Evolutionary conservation across 2,113 vertebrate species (phyloP).

Genomic region (Takifugu flavidus): DNA sequence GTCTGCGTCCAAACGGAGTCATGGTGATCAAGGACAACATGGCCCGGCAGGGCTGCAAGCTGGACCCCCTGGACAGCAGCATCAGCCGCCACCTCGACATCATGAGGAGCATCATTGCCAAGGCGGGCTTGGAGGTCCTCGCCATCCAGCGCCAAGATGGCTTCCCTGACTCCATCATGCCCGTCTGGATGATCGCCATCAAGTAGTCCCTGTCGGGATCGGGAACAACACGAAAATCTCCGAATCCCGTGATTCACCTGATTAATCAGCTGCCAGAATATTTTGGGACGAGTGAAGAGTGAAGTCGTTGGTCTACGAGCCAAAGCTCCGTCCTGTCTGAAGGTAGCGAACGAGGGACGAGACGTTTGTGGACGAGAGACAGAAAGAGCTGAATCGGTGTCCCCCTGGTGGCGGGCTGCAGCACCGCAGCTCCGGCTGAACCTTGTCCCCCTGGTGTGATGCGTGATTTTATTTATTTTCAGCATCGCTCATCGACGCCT

Average conservation of each 20-base stretch:
- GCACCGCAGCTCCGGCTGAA: neutral
- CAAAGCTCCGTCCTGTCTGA: too few species aligned
- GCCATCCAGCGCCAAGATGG: conserved; percentile 81
- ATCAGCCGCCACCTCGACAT: conserved; percentile 90
- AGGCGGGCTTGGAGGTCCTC: conserved; percentile 84
- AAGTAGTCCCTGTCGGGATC: conserved; percentile 17
- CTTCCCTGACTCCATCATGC: conserved; percentile 88
- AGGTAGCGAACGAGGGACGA: too few species aligned
- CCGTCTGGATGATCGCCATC: conserved; percentile 93
- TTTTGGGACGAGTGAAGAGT: too few species aligned
- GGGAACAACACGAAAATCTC: neutral
- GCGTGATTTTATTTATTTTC: too few species aligned
- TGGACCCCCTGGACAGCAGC: conserved; percentile 89
- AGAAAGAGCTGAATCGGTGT: too few species aligned
- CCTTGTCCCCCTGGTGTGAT: too few species aligned
- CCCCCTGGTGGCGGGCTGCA: neutral
- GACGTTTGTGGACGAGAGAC: too few species aligned
- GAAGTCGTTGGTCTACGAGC: too few species aligned
- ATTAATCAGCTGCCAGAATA: too few species aligned
- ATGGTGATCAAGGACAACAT: conserved; percentile 95
- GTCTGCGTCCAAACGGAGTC: conserved; percentile 84
- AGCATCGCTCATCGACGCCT: too few species aligned
- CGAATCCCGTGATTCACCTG: neutral
- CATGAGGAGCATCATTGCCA: conserved; percentile 81
- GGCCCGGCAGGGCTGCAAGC: conserved; percentile 85